Base-by-base conservation (phyloP, 2,113 vertebrate genomes). In the Planiliza haematocheilus region DNA sequence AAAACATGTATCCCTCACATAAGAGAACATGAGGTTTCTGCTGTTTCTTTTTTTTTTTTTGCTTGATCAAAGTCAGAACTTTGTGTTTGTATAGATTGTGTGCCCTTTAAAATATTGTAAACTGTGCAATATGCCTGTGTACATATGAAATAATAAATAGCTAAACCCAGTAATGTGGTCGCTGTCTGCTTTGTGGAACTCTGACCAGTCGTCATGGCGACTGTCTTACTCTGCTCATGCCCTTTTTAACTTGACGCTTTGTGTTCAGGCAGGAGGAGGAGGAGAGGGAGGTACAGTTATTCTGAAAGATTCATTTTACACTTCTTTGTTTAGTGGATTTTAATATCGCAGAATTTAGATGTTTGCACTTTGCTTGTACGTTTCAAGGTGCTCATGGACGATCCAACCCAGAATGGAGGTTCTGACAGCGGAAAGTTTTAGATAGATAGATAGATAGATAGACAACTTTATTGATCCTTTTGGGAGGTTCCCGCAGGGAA, bases 71-170 rank as follows among this genome's bases (percentile, higher is more conserved):
- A 82, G 51, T 46, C 66, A 62, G 48, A 49, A 68, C 21, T 68
- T 74, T 85, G 56, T 81, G 60, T 74, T 79, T 85, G 45, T 78
- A 57, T 71, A 70, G 73, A 74, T 50, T 51, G 21, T 56, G 64
- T 79, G 78, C 60, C 80, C 39, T 87, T 30, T 77, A 62, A 76
- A 30, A 81, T 82, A 30, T 64, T 69, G 18, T 81, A 63, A 78
- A 71, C 51, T 77, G 86, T 92, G 87, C 73, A 91, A 91, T 89
- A 86, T 74, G 52, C 86, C 71, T 46, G 49, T 91, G 78, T 89
- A 87, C 55, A 82, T 89, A 86, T 81, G 53, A 70, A 77, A 50
- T 65, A 86, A 87, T 90, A 89, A 92, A 89, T 48, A 0, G 42
- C 4, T 42, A 38, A 65, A 80, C 51, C 0, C 41, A 38, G 10